A percentile compares a stretch with the other conserved stretches of the same genome.
These are phyloP conservation scores for Epirrhoe alternata DNA, from an alignment of 2,888 invertebrate genomes.

Conservation along the genomic window DNA sequence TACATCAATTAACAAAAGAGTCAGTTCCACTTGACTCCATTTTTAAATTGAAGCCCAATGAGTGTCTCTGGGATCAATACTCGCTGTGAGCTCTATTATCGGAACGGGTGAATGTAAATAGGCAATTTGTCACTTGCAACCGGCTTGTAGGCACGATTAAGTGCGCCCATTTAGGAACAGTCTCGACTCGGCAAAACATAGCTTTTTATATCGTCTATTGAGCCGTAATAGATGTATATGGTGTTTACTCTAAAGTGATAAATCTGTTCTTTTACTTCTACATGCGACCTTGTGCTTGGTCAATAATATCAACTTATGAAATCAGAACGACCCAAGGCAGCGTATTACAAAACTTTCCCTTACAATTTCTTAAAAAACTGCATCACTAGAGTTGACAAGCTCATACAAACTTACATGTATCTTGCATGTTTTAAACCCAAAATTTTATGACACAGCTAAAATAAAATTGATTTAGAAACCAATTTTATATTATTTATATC, in stretches of 20 bases:
- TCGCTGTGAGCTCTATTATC: constrained; percentile 56
- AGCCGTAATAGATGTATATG: constrained; percentile 19
- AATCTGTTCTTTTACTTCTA: no score
- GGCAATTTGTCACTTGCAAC: constrained; percentile 65
- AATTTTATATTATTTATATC: neutral
- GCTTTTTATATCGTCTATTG: constrained; percentile 45
- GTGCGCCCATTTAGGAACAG: constrained; percentile 52
- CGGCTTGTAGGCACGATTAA: constrained; percentile 55
- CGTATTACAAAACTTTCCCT: no score
- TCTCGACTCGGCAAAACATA: constrained; percentile 42
- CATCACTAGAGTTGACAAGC: no score
- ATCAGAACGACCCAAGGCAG: no score
- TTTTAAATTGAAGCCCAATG: constrained; percentile 6
- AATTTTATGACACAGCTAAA: neutral
- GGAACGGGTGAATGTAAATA: constrained; percentile 58
- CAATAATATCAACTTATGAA: no score
- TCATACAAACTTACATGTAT: no score
- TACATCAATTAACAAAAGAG: constrained; percentile 3
- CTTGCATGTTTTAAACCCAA: neutral
- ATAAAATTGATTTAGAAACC: neutral
- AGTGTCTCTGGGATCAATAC: constrained; percentile 22
- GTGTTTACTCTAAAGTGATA: neutral
- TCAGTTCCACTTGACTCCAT: constrained; percentile 9
- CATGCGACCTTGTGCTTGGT: no score
- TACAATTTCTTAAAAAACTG: no score